Conservation (phyloP, 1,140 invertebrate species). For the Lasaia peninsularis region DNA sequence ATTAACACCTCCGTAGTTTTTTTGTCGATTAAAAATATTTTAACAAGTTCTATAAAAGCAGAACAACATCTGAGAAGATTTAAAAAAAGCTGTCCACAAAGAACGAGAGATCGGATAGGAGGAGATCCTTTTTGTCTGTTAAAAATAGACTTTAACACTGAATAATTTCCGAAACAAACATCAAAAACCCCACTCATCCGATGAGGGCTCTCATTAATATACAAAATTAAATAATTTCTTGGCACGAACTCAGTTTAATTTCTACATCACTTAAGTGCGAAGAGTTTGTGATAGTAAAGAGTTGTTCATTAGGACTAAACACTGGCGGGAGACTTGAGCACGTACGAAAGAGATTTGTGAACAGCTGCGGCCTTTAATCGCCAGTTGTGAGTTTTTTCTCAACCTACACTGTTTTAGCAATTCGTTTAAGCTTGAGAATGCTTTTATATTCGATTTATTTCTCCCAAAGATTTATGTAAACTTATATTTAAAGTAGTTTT, state of each 20-base stretch:
- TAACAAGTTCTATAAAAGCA: no score
- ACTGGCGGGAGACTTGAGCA: constrained; percentile 45
- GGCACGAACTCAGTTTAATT: constrained; percentile 16
- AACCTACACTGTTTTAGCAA: constrained; percentile 1
- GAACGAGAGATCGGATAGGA: no score
- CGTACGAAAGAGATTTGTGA: constrained; percentile 52
- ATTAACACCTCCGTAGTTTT: no score
- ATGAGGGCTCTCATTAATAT: constrained; percentile 12
- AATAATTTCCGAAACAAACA: not conserved
- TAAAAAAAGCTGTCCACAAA: no score
- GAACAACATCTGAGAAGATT: no score
- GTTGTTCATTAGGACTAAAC: constrained; percentile 60
- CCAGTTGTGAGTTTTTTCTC: constrained; percentile 15
- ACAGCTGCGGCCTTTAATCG: constrained; percentile 31
- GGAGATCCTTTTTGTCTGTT: no score
- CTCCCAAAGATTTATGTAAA: no score
- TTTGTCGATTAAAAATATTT: no score
- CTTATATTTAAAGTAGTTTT: no score
- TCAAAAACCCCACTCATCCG: not conserved
- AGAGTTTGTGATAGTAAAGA: constrained; percentile 34
- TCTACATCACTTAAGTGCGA: constrained; percentile 17
- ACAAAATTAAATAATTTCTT: constrained; percentile 27
- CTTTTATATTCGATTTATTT: not conserved
- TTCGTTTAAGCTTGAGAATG: constrained; percentile 4
- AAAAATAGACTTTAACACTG: not conserved